Evolutionary conservation across 1,140 invertebrate species (phyloP).

Genomic region (Ooceraea biroi): DNA sequence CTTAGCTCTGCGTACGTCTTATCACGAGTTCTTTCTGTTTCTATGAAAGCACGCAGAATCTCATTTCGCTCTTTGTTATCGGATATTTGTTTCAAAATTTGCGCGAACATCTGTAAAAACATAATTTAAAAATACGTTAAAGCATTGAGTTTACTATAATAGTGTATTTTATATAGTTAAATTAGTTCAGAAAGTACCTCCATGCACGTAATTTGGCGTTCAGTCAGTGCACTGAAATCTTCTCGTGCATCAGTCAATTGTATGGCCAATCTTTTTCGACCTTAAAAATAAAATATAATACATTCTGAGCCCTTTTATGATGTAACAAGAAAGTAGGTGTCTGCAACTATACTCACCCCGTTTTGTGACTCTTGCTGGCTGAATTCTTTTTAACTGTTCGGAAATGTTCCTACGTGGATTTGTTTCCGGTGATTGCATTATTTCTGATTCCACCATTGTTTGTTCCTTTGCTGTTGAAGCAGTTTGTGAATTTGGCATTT

Average conservation of each 20-base stretch:
- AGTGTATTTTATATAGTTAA: neutral
- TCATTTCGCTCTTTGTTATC: neutral
- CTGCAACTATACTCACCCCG: neutral
- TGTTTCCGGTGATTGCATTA: too few species aligned
- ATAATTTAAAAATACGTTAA: neutral
- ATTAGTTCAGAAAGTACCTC: neutral
- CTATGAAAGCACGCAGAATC: neutral
- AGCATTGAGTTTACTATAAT: neutral
- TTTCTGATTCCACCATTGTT: neutral
- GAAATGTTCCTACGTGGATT: too few species aligned
- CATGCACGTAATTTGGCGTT: constrained; percentile 5
- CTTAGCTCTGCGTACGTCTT: neutral
- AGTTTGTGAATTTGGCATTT: too few species aligned
- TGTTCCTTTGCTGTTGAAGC: too few species aligned
- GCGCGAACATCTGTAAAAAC: neutral
- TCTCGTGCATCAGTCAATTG: neutral
- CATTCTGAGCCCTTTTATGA: neutral
- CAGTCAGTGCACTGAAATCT: neutral
- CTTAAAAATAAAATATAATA: constrained; percentile 4
- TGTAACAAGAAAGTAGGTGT: neutral
- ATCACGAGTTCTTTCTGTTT: neutral
- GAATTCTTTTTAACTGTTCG: too few species aligned
- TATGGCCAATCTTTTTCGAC: neutral
- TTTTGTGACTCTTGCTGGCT: too few species aligned
- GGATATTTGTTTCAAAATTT: neutral